Conservation (phyloP, 2,113 vertebrate genomes). For the Bos taurus region ARS-UCD2.0 NC_037329.1:58838001-58838500, state of each 20-base stretch:
- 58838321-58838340: conserved; percentile 6
- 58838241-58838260: conserved; percentile 60
- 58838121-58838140: conserved; percentile 83
- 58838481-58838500: conserved; percentile 56
- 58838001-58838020: not conserved
- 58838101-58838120: conserved; percentile 76
- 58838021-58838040: not conserved
- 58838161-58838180: conserved; percentile 80
- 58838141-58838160: conserved; percentile 84
- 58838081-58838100: conserved; percentile 74
- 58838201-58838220: conserved; percentile 71
- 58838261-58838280: conserved; percentile 46
- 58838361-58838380: not conserved
- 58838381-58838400: conserved; percentile 8
- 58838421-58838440: conserved; percentile 29
- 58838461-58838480: conserved; percentile 48
- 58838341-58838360: not conserved
- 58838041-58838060: conserved; percentile 39
- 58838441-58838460: conserved; percentile 51
- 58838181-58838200: conserved; percentile 72
- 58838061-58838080: conserved; percentile 58
- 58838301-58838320: conserved; percentile 5
- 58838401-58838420: conserved; percentile 21
- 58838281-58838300: not conserved
- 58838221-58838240: conserved; percentile 65